Conservation (phyloP, 2,888 invertebrate species). For the Euplagia quadripunctaria region DNA sequence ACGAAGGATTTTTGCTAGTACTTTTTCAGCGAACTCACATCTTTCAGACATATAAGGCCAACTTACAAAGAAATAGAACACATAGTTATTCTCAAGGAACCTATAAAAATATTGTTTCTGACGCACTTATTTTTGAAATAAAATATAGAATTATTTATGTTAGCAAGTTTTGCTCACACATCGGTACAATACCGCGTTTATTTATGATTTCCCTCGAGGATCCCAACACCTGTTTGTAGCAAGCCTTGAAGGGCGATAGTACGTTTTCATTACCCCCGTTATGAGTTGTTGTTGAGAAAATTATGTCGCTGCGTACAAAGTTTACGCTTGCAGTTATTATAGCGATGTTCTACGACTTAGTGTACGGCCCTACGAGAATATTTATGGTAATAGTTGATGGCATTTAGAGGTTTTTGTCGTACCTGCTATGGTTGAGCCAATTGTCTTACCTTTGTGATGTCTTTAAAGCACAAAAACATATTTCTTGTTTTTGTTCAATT, state of each 20-base stretch:
- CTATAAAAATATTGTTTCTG: constrained; percentile 36
- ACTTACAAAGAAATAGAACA: constrained; percentile 4
- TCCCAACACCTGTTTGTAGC: constrained; percentile 54
- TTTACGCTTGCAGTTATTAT: constrained; percentile 23
- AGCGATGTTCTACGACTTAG: constrained; percentile 17
- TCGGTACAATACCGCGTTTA: constrained; percentile 51
- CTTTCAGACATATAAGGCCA: not conserved
- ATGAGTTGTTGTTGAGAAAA: constrained; percentile 48
- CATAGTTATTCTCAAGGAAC: constrained; percentile 45
- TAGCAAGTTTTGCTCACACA: constrained; percentile 53
- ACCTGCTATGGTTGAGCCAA: not conserved
- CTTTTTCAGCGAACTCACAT: constrained; percentile 13
- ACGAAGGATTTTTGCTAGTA: constrained; percentile 18
- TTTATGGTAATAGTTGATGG: constrained; percentile 19
- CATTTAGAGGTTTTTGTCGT: constrained; percentile 15
- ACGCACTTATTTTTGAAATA: constrained; percentile 50
- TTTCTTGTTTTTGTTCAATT: not conserved
- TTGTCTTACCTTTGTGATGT: not conserved
- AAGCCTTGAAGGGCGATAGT: constrained; percentile 54
- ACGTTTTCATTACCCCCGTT: constrained; percentile 53
- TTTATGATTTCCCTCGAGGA: constrained; percentile 56
- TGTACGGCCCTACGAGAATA: constrained; percentile 11
- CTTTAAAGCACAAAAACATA: not conserved
- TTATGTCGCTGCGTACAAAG: constrained; percentile 45
- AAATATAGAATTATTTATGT: constrained; percentile 54